Evolutionary conservation across 2,797 vertebrate genomes (phyloP).

Genomic region (Myripristis murdjan): DNA sequence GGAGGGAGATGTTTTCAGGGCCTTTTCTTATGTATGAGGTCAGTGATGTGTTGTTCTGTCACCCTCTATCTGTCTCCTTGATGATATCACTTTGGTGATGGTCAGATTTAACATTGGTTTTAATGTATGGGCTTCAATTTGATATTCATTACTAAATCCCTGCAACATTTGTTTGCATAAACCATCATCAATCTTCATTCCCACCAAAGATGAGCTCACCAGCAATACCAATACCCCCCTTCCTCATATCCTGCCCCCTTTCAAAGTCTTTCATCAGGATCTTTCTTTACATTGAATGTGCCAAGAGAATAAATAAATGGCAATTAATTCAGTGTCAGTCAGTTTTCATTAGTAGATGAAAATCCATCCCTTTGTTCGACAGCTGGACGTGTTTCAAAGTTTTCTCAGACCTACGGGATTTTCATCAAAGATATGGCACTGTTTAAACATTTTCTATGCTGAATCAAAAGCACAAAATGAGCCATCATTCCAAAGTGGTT

Average conservation of each 20-base stretch:
- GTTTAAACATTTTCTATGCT: slow-evolving; percentile 79
- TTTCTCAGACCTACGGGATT: slow-evolving; percentile 71
- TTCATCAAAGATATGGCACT: slow-evolving; percentile 85
- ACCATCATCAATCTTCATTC: slow-evolving; percentile 87
- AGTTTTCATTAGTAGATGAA: slow-evolving; percentile 74
- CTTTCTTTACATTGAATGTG: slow-evolving; percentile 74
- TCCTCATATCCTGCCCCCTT: slow-evolving; percentile 37
- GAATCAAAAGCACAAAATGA: slow-evolving; percentile 76
- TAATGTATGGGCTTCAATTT: slow-evolving; percentile 60
- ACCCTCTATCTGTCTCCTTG: slow-evolving; percentile 26
- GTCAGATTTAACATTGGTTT: slow-evolving; percentile 80
- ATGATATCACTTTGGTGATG: slow-evolving; percentile 69
- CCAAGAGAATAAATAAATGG: slow-evolving; percentile 82
- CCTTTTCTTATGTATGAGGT: slow-evolving; percentile 16
- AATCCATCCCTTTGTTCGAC: slow-evolving; percentile 66
- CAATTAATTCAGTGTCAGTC: slow-evolving; percentile 79
- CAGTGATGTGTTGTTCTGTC: slow-evolving; percentile 23
- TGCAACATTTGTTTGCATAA: slow-evolving; percentile 71
- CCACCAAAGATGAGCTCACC: slow-evolving; percentile 79
- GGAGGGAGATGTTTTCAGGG: slow-evolving; percentile 26
- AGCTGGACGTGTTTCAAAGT: slow-evolving; percentile 61
- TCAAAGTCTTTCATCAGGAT: slow-evolving; percentile 36
- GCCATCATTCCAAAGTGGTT: slow-evolving; percentile 76
- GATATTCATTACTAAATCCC: slow-evolving; percentile 61
- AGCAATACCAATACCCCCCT: slow-evolving; percentile 28